A percentile compares a stretch with the other conserved stretches of the same genome.
Evolutionary conservation across 2,113 vertebrate species (phyloP).

Genomic region (Centropristis striata): DNA sequence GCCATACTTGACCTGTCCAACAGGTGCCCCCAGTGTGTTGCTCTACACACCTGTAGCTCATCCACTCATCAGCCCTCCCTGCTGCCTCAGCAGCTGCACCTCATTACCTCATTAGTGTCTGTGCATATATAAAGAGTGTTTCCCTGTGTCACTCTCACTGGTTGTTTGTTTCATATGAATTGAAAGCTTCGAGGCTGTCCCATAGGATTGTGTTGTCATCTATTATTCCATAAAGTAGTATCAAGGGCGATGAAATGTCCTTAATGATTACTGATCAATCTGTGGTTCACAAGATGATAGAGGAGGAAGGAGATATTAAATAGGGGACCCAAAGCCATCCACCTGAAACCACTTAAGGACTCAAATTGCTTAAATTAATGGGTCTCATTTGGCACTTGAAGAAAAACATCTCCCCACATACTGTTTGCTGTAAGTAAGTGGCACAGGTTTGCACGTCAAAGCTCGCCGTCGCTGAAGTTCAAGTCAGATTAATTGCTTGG

Average conservation of each 20-base stretch:
- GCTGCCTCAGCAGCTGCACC: conserved; percentile 19
- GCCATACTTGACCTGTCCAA: conserved; percentile 11
- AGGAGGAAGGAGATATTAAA: background rate
- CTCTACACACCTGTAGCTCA: background rate
- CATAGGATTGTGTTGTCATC: background rate
- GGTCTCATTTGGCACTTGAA: background rate
- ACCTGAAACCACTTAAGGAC: background rate
- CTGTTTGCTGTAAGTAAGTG: no score
- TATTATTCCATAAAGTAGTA: background rate
- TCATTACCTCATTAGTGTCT: conserved; percentile 6
- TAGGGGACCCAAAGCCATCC: background rate
- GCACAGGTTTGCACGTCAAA: no score
- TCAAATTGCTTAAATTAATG: background rate
- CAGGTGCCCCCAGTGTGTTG: conserved; percentile 2
- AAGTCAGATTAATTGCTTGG: no score
- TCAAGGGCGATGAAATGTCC: background rate
- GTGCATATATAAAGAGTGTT: background rate
- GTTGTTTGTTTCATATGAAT: background rate
- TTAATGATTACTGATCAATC: background rate
- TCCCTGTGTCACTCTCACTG: background rate
- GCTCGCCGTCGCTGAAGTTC: no score
- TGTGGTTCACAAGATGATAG: background rate
- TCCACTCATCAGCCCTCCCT: background rate
- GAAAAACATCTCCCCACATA: background rate
- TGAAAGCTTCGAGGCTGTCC: background rate